A percentile compares a stretch with the other conserved stretches of the same genome.
phyloP scores from a whole-genome alignment of 2,797 vertebrate genomes.

The Sphaeramia orbicularis region DNA sequence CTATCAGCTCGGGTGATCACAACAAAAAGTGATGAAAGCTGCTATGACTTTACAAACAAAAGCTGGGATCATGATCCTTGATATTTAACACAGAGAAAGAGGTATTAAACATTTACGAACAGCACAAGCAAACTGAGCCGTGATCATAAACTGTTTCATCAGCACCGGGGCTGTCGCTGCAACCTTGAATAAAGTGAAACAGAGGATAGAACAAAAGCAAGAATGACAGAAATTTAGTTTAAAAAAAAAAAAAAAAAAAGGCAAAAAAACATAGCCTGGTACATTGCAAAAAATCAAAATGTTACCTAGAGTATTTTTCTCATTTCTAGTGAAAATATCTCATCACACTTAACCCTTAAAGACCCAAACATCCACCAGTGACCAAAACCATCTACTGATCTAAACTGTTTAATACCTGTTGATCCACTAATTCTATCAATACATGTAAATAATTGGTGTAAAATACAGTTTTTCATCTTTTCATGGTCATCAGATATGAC shows the following conservation, averaged over 20 bases:
- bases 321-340: no score
- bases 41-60: background rate
- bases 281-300: no score
- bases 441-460: no score
- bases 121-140: background rate
- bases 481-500: no score
- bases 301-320: no score
- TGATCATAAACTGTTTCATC: conserved; percentile 7
- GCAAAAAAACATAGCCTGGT: no score
- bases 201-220: background rate
- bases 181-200: conserved; percentile 1
- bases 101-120: conserved; percentile 10
- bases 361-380: no score
- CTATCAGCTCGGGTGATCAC: background rate
- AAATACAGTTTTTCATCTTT: no score
- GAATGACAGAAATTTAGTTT: background rate
- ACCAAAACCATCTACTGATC: no score
- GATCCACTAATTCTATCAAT: no score
- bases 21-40: background rate
- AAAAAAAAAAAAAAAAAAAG: background rate
- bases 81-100: background rate
- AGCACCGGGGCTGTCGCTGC: background rate
- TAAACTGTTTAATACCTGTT: no score
- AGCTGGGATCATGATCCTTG: background rate
- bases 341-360: no score